Conservation (phyloP, 2,113 vertebrate species). For the Notarius lentiginosus region DNA sequence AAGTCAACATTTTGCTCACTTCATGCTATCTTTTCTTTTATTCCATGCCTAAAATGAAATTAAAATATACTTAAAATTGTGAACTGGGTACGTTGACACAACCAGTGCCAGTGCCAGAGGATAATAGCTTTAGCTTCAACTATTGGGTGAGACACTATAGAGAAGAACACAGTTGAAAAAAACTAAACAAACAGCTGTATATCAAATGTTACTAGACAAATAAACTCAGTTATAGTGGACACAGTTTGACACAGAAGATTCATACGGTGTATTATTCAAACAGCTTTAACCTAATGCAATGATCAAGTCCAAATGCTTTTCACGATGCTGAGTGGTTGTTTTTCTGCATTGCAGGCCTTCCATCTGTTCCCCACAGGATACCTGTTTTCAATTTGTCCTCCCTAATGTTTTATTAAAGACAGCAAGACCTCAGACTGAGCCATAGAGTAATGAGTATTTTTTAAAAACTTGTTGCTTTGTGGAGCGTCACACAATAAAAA, state of each 20-base stretch:
- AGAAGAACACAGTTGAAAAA: slow-evolving; percentile 38
- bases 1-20: background rate
- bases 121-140: background rate
- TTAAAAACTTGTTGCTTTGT: slow-evolving; percentile 24
- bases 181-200: background rate
- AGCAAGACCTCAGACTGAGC: slow-evolving; percentile 34
- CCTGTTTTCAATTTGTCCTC: slow-evolving; percentile 66
- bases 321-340: slow-evolving; percentile 36
- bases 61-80: background rate
- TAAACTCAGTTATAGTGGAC: slow-evolving; percentile 43
- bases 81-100: slow-evolving; percentile 2
- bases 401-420: slow-evolving; percentile 51
- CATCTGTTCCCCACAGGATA: slow-evolving; percentile 53
- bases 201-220: slow-evolving; percentile 47
- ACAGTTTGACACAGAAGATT: slow-evolving; percentile 37
- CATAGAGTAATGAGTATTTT: slow-evolving; percentile 35
- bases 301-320: slow-evolving; percentile 42
- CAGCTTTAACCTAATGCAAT: slow-evolving; percentile 35
- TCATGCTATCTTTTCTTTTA: background rate
- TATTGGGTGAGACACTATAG: slow-evolving; percentile 4
- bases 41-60: background rate
- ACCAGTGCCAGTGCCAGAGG: background rate
- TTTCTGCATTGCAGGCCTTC: slow-evolving; percentile 55
- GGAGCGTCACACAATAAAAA: slow-evolving; percentile 12
- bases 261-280: slow-evolving; percentile 34